A percentile compares a stretch with the other conserved stretches of the same genome.
These are phyloP conservation scores for Cercopithecus diana DNA, from an alignment of 2,797 vertebrate species.

Conservation along the genomic window DNA sequence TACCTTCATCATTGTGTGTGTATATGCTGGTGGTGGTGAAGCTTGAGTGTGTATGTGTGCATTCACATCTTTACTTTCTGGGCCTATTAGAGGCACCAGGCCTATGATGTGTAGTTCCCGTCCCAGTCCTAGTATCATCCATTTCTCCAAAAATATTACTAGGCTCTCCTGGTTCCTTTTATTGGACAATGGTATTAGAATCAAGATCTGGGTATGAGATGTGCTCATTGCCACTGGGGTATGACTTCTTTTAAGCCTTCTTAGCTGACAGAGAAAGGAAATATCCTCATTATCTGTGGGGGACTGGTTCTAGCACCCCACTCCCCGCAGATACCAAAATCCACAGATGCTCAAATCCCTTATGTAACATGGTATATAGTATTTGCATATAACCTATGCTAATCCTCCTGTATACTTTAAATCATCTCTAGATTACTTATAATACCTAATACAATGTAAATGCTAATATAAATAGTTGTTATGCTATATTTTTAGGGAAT, in stretches of 20 bases:
- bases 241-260: background rate
- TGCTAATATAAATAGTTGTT: background rate
- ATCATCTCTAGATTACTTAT: background rate
- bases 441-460: background rate
- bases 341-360: background rate
- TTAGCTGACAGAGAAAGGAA: background rate
- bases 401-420: background rate
- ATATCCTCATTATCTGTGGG: background rate
- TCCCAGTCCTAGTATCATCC: background rate
- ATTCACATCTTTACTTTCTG: background rate
- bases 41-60: background rate
- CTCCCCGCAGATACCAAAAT: background rate
- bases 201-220: background rate
- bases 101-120: background rate
- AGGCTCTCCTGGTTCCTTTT: background rate
- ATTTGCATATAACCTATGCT: background rate
- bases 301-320: background rate
- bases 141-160: background rate
- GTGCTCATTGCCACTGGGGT: background rate
- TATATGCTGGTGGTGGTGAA: background rate
- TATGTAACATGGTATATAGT: background rate
- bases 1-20: background rate
- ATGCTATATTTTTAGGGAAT: background rate
- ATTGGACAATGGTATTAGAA: background rate
- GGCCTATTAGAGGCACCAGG: background rate